Evolutionary conservation across 37 sponge, comb jelly and placozoan species (phyloP).

Genomic region (Aplysina aerophoba): DNA sequence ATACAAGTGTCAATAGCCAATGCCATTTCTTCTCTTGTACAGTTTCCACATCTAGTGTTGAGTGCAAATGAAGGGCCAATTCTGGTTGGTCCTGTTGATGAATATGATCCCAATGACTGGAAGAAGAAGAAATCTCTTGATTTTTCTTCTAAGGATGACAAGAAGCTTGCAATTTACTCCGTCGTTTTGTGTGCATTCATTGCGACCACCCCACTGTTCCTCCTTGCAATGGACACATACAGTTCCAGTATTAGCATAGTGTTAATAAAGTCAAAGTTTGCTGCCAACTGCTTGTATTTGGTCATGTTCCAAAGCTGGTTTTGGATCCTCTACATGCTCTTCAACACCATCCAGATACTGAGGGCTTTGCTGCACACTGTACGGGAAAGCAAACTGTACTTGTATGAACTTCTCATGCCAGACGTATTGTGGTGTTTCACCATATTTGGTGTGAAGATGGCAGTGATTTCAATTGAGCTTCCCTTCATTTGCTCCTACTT

Average conservation of each 20-base stretch:
- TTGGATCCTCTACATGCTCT: neutral
- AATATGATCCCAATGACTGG: neutral
- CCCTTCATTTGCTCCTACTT: constrained; percentile 5
- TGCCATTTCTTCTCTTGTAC: neutral
- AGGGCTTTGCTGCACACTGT: too few relatives aligned
- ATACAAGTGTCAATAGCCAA: too few relatives aligned
- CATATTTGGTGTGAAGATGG: neutral
- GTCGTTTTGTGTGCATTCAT: neutral
- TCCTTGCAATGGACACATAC: neutral
- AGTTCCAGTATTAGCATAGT: neutral
- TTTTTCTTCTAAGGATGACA: neutral
- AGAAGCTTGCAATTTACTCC: neutral
- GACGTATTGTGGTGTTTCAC: neutral
- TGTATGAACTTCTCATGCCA: neutral
- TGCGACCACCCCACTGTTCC: neutral
- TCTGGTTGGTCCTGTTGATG: neutral
- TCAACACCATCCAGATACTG: neutral
- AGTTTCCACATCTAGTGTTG: constrained; percentile 10
- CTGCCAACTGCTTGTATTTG: constrained; percentile 12
- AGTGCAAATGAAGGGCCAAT: constrained; percentile 27
- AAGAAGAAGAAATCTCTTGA: neutral
- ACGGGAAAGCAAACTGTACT: neutral
- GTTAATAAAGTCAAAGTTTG: constrained; percentile 2
- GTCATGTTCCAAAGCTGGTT: constrained; percentile 24
- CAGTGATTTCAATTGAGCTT: neutral